These are phyloP conservation scores for Chaetodon trifasciatus DNA, from an alignment of 2,797 vertebrate species.

Conservation along the genomic window DNA sequence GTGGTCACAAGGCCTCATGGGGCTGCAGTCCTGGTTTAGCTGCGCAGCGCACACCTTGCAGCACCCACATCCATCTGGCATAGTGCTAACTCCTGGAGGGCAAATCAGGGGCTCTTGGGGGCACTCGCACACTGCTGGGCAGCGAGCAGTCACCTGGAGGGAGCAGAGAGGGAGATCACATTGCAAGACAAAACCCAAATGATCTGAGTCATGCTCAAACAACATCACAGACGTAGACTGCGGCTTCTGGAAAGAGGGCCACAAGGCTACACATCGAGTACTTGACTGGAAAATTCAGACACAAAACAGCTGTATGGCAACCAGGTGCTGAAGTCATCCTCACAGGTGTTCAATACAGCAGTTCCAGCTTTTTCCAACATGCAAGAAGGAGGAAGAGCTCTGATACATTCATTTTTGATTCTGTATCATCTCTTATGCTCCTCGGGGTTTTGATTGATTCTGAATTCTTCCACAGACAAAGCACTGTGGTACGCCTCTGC, in stretches of 20 bases:
- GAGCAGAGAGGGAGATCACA: background rate
- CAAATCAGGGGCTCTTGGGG: slow-evolving; percentile 65
- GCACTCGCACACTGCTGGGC: slow-evolving; percentile 80
- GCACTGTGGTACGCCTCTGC: background rate
- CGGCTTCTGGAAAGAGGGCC: background rate
- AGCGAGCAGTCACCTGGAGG: slow-evolving; percentile 79
- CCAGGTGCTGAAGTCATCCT: background rate
- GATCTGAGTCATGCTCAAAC: background rate
- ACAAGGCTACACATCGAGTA: background rate
- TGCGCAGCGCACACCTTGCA: slow-evolving; percentile 86
- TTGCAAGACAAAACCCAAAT: background rate
- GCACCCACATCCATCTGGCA: slow-evolving; percentile 83
- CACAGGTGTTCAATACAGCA: background rate
- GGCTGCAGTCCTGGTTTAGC: slow-evolving; percentile 86
- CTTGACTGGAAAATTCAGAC: background rate
- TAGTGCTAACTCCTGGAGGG: slow-evolving; percentile 80
- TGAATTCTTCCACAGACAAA: slow-evolving; percentile 21
- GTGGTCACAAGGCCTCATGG: slow-evolving; percentile 83
- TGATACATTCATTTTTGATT: slow-evolving; percentile 5
- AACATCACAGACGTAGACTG: background rate
- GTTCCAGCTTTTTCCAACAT: slow-evolving; percentile 6
- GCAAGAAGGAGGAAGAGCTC: slow-evolving; percentile 7
- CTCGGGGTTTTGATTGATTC: slow-evolving; percentile 3
- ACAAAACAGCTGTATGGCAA: background rate
- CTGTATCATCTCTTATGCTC: background rate